These are phyloP conservation scores for Brienomyrus longianalis DNA, from an alignment of 2,113 vertebrate species.

Conservation along the genomic window DNA sequence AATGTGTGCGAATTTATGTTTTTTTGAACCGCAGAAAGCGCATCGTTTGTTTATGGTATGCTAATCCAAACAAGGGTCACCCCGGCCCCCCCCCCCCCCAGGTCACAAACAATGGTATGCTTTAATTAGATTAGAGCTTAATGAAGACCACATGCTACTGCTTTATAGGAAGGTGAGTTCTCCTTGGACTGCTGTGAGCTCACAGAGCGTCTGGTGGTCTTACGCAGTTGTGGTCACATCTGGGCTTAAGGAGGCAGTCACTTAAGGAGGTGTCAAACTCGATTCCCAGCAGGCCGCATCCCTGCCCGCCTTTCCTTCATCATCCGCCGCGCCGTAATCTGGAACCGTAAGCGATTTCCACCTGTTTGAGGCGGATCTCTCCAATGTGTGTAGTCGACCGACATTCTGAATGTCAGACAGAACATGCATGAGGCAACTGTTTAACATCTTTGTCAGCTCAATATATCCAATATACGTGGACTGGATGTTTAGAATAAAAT, in stretches of 20 bases:
- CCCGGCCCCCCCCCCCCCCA: neutral
- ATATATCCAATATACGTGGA: neutral
- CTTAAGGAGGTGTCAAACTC: neutral
- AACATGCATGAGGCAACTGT: neutral
- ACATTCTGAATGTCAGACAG: neutral
- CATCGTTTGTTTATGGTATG: neutral
- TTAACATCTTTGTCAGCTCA: neutral
- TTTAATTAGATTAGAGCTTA: neutral
- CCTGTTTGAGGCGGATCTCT: neutral
- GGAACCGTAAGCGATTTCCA: neutral
- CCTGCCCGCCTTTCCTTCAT: neutral
- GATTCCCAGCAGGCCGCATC: neutral
- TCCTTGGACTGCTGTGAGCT: neutral
- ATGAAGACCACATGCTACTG: neutral
- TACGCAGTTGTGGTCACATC: neutral
- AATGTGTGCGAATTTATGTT: neutral
- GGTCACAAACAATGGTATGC: conserved; percentile 1
- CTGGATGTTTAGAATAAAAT: neutral
- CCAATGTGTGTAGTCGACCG: neutral
- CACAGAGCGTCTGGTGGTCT: neutral
- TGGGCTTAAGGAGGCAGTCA: neutral
- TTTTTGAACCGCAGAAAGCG: neutral
- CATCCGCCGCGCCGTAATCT: neutral
- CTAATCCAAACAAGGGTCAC: neutral
- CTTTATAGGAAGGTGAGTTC: neutral